phyloP scores from a whole-genome alignment of 1,140 invertebrate species.

The Lepidurus arcticus region DNA sequence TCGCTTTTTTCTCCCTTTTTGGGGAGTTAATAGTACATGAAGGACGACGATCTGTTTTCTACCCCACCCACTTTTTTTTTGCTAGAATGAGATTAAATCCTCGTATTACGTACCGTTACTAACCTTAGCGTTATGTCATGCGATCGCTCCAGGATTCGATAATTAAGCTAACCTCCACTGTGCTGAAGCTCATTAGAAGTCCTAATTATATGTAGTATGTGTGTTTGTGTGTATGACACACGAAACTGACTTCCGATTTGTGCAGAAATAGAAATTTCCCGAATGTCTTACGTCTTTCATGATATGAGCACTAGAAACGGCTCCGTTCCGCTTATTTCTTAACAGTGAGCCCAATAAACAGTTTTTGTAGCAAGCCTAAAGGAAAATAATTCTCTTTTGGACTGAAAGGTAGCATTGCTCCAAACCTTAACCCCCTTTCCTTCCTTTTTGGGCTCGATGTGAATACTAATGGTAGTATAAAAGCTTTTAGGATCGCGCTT shows the following conservation, averaged over 20 bases:
- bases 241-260: background rate
- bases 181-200: background rate
- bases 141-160: conserved; percentile 6
- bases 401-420: no score
- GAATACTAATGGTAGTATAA: conserved; percentile 12
- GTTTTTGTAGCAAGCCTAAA: no score
- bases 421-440: background rate
- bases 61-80: background rate
- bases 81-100: background rate
- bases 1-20: background rate
- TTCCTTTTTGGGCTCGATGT: background rate
- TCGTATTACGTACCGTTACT: background rate
- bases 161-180: background rate
- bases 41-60: background rate
- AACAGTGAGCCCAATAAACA: no score
- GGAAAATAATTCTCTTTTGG: no score
- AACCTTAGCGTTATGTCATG: conserved; percentile 6
- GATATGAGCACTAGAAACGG: no score
- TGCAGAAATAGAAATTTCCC: no score
- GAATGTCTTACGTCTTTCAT: no score
- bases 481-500: conserved; percentile 18
- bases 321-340: no score
- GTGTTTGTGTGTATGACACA: background rate
- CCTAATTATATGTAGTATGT: background rate
- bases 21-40: background rate